Evolutionary conservation across 92 coral and sea anemone genomes (phyloP).

Genomic region (Epizoanthus illoricatus): DNA sequence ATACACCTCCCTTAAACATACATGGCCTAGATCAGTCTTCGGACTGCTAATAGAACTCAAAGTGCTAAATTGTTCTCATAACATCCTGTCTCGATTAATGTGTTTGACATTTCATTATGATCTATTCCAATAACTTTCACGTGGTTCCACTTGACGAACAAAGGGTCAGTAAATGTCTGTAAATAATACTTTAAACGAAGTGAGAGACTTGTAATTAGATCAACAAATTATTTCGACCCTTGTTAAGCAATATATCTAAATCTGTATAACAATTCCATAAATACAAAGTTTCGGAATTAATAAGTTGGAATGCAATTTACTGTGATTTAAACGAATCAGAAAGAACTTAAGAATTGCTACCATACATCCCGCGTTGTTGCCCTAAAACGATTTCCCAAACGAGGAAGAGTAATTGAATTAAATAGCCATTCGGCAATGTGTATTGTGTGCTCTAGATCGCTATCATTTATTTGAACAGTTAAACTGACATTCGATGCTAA

Average conservation of each 20-base stretch:
- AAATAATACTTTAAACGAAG: slow-evolving; percentile 33
- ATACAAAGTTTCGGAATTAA: not conserved
- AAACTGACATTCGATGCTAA: slow-evolving; percentile 63
- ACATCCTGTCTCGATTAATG: slow-evolving; percentile 74
- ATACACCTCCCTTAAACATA: slow-evolving; percentile 33
- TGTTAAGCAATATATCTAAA: slow-evolving; percentile 14
- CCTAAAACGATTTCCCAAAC: slow-evolving; percentile 10
- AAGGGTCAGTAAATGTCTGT: slow-evolving; percentile 78
- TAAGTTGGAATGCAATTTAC: not conserved
- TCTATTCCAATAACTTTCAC: slow-evolving; percentile 53
- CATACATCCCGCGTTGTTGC: slow-evolving; percentile 3
- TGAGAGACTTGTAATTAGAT: slow-evolving; percentile 39
- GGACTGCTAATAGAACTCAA: slow-evolving; percentile 58
- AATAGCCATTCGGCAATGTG: slow-evolving; percentile 30
- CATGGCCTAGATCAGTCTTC: slow-evolving; percentile 49
- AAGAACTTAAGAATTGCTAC: not conserved
- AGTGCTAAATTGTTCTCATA: slow-evolving; percentile 74
- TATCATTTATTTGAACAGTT: slow-evolving; percentile 69
- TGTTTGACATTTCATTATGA: slow-evolving; percentile 80
- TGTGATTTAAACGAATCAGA: not conserved
- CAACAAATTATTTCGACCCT: slow-evolving; percentile 37
- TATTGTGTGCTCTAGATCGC: slow-evolving; percentile 28
- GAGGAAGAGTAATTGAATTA: slow-evolving; percentile 33
- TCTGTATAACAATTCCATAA: slow-evolving; percentile 2
- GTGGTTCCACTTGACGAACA: slow-evolving; percentile 72